A percentile compares a stretch with the other conserved stretches of the same genome.
These are phyloP conservation scores for Syngnathus floridae DNA, from an alignment of 2,113 vertebrate species.

Conservation along the genomic window DNA sequence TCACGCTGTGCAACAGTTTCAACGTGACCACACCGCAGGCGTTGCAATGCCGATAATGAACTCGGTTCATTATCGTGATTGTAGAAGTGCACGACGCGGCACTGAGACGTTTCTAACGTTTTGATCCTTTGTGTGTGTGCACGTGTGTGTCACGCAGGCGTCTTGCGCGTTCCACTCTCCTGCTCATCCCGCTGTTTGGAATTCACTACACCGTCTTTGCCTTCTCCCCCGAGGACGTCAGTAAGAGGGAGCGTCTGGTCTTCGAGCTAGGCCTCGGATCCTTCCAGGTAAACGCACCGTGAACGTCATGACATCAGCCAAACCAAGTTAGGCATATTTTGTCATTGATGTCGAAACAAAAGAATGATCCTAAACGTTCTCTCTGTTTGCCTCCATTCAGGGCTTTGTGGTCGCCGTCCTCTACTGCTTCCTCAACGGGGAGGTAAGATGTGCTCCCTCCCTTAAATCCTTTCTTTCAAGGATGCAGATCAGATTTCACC, in stretches of 20 bases:
- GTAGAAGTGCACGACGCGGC: background rate
- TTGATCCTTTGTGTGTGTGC: conserved; percentile 29
- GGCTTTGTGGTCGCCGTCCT: conserved; percentile 96
- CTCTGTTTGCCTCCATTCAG: conserved; percentile 55
- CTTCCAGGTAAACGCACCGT: conserved; percentile 80
- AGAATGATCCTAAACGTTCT: background rate
- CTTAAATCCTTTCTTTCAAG: background rate
- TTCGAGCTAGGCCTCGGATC: conserved; percentile 96
- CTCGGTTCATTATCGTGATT: background rate
- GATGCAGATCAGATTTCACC: no score
- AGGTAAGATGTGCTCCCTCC: conserved; percentile 72
- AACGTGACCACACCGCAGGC: background rate
- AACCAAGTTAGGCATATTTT: background rate
- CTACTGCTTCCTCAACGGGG: conserved; percentile 97
- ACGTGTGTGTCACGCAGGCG: conserved; percentile 68
- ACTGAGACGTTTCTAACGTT: conserved; percentile 12
- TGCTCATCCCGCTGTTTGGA: conserved; percentile 94
- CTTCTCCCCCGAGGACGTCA: conserved; percentile 95
- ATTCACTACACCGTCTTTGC: conserved; percentile 98
- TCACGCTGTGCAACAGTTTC: background rate
- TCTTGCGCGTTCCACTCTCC: conserved; percentile 89
- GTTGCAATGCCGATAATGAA: no score
- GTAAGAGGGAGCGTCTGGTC: conserved; percentile 89
- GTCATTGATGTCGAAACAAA: background rate
- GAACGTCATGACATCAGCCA: background rate